Conservation (phyloP, 2,888 invertebrate genomes). For the Drosophila atroscutellata region DNA sequence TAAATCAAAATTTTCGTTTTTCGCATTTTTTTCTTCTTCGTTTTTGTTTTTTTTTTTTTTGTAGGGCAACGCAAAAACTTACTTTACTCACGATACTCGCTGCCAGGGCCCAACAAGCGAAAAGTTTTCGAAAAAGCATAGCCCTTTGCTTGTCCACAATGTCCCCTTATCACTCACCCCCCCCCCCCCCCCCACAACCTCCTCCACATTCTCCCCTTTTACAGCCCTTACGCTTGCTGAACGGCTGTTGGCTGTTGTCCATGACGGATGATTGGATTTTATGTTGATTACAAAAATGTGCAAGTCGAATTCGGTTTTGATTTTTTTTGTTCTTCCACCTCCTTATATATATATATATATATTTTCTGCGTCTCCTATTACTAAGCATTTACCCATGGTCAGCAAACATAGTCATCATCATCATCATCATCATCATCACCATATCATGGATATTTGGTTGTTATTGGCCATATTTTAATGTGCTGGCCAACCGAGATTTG, state of each 20-base stretch:
- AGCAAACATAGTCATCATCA: slow-evolving; percentile 36
- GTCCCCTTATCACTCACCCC: neutral
- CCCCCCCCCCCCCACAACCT: too few species aligned
- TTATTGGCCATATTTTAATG: slow-evolving; percentile 80
- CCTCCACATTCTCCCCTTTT: neutral
- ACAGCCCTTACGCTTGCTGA: slow-evolving; percentile 10
- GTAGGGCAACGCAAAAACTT: slow-evolving; percentile 56
- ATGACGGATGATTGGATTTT: slow-evolving; percentile 80
- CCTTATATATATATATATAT: neutral
- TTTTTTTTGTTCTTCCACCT: slow-evolving; percentile 42
- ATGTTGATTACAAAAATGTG: slow-evolving; percentile 78
- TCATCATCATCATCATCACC: slow-evolving; percentile 31
- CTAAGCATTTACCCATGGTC: slow-evolving; percentile 50
- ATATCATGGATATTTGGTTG: slow-evolving; percentile 65
- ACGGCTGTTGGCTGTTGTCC: slow-evolving; percentile 70
- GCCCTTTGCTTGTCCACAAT: slow-evolving; percentile 57
- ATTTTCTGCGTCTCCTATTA: slow-evolving; percentile 50
- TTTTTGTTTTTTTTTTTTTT: slow-evolving; percentile 36
- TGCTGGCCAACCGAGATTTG: slow-evolving; percentile 76
- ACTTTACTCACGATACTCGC: slow-evolving; percentile 40
- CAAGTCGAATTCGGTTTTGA: slow-evolving; percentile 68
- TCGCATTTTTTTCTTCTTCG: slow-evolving; percentile 54
- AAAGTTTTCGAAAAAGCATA: slow-evolving; percentile 34
- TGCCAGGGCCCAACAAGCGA: slow-evolving; percentile 16
- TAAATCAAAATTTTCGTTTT: slow-evolving; percentile 78